Evolutionary conservation across 1,140 invertebrate genomes (phyloP).

Genomic region (Lucilia sericata): DNA sequence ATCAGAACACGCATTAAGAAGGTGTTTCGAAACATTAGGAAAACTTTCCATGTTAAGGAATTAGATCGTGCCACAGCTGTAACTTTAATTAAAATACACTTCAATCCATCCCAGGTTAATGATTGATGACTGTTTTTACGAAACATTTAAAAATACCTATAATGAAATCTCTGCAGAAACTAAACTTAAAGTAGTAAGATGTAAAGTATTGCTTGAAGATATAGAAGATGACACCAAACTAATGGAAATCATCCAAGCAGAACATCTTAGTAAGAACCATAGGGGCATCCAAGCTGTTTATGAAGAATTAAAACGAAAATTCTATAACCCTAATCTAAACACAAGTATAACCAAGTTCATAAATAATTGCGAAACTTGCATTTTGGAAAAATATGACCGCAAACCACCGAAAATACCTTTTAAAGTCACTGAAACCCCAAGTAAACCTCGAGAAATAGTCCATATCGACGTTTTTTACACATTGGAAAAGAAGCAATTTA

Average conservation of each 20-base stretch:
- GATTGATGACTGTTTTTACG: background rate
- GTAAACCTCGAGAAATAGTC: conserved; percentile 37
- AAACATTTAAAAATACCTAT: background rate
- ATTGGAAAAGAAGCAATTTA: conserved; percentile 30
- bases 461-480: conserved; percentile 43
- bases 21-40: background rate
- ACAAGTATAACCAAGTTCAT: conserved; percentile 43
- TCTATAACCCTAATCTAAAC: conserved; percentile 23
- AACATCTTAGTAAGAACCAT: conserved; percentile 40
- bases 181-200: background rate
- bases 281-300: conserved; percentile 33
- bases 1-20: background rate
- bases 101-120: background rate
- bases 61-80: background rate
- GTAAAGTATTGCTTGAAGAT: background rate
- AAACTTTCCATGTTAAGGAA: conserved; percentile 7
- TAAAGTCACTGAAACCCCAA: conserved; percentile 32
- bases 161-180: background rate
- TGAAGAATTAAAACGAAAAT: conserved; percentile 42
- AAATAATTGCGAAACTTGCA: conserved; percentile 43
- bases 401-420: conserved; percentile 23
- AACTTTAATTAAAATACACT: conserved; percentile 20
- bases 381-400: conserved; percentile 44
- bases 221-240: background rate
- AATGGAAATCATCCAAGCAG: conserved; percentile 29